Evolutionary conservation across 1,140 invertebrate genomes (phyloP), one percentile per base, ranked within the genome.

Genomic region (Bombus balteatus): DNA sequence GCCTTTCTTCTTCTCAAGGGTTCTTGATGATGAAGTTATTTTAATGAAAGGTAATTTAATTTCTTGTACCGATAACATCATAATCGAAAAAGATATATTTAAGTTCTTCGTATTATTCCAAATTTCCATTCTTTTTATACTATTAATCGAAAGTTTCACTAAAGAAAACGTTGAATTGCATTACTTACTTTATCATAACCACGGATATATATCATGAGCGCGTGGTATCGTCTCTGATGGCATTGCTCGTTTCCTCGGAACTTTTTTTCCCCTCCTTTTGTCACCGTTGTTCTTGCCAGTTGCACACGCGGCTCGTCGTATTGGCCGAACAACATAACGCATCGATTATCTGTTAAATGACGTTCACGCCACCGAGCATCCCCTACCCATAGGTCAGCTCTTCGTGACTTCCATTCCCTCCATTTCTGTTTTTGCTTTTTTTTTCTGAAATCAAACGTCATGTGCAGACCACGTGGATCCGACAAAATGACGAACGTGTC

Each of bases 381-480:
- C 32, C 78, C 83, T 62, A 47, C 70, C 34, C 62, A 32, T 59
- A 37, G 59, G 32, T 66, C 59, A 37, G 37, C 57, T 66, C 71
- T 37, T 37, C 71, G 41, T 32, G 10, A 39, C 53, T 78, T 88
- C 59, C 22, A 41, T 80, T 78, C 47, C 68, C 66, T 70, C 65
- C 53, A 68, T 83, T 76, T 81, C n/a, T 81, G 43, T 41, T 81
- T 68, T 82, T 75, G 41, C 34, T 32, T 86, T 41, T n/a, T 59
- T 76, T 79, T 71, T 59, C 18, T 81, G 34, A 87, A 86, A 92
- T 89, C 75, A 87, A 89, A 86, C 83, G 91, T 92, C 92, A 91
- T 90, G 86, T 86, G 89, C 89, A 90, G 89, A 89, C 91, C 93
- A 94, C 92, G 93, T 94, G 93, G 92, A 85, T 86, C 47, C 65